Percentiles rank a stretch among this genome's conserved stretches.
These are phyloP conservation scores for Chymomyza caudatula DNA, from an alignment of 2,888 invertebrate species.

Conservation along the genomic window DNA sequence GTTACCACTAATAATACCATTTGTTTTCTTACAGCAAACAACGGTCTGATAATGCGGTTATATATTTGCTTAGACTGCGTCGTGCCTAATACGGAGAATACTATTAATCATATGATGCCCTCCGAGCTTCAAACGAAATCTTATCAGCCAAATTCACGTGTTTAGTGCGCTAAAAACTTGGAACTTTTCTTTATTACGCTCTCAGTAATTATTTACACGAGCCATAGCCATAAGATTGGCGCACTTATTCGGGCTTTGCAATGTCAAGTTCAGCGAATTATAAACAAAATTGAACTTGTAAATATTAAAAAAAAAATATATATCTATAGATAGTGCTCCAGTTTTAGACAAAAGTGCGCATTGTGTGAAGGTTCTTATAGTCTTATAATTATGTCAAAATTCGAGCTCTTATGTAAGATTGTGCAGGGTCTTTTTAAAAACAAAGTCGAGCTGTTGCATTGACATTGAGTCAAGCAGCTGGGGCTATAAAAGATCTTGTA, in stretches of 20 bases:
- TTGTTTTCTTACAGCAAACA: neutral
- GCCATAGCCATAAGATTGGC: neutral
- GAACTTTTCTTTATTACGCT: neutral
- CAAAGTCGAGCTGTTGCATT: neutral
- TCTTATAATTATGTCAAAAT: neutral
- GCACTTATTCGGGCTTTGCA: neutral
- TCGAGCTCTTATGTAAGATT: neutral
- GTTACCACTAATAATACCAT: neutral
- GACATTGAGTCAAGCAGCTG: slow-evolving; percentile 22
- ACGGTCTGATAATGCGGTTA: neutral
- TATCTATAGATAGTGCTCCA: neutral
- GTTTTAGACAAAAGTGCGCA: slow-evolving; percentile 2
- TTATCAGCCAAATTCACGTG: slow-evolving; percentile 25
- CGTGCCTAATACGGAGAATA: neutral
- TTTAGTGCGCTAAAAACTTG: neutral
- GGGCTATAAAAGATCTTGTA: slow-evolving; percentile 22
- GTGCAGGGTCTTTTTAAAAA: neutral
- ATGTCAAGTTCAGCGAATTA: slow-evolving; percentile 31
- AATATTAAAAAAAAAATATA: slow-evolving; percentile 3
- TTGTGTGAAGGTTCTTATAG: slow-evolving; percentile 15
- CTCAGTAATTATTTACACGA: neutral
- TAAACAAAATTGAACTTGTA: slow-evolving; percentile 24
- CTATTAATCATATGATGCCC: slow-evolving; percentile 35
- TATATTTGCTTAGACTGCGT: neutral
- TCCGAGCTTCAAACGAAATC: slow-evolving; percentile 8